A percentile compares a stretch with the other conserved stretches of the same genome.
Evolutionary conservation across 1,140 invertebrate species (phyloP).

Genomic region (Centruroides vittatus): DNA sequence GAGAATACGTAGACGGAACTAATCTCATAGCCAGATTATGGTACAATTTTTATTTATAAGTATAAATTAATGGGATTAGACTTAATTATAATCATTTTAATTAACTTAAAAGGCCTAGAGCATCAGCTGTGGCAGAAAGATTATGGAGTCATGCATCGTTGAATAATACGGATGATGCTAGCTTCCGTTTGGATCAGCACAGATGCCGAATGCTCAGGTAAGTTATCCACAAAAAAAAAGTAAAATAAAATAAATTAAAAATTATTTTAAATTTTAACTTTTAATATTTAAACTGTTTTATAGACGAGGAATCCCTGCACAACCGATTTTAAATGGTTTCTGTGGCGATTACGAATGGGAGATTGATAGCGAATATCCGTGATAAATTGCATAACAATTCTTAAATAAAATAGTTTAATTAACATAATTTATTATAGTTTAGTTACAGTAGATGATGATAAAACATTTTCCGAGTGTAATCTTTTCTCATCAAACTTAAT

Average conservation of each 20-base stretch:
- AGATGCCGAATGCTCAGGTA: constrained; percentile 18
- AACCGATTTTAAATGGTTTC: constrained; percentile 25
- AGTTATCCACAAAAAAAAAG: neutral
- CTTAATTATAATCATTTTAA: neutral
- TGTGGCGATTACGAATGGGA: constrained; percentile 25
- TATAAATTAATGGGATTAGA: neutral
- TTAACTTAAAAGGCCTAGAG: constrained; percentile 28
- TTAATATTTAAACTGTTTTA: neutral
- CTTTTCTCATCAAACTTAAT: no score
- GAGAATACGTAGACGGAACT: constrained; percentile 27
- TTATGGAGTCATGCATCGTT: constrained; percentile 48
- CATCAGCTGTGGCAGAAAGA: constrained; percentile 64
- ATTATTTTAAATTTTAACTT: neutral
- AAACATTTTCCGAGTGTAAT: no score
- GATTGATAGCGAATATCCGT: neutral
- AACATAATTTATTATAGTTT: no score
- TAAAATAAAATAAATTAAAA: neutral
- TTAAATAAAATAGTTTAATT: no score
- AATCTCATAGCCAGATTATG: constrained; percentile 21
- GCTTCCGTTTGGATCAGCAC: constrained; percentile 18
- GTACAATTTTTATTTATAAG: neutral
- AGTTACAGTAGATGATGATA: no score
- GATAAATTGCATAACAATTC: no score
- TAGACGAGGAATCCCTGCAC: constrained; percentile 24
- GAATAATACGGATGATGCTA: constrained; percentile 14